A percentile compares a stretch with the other conserved stretches of the same genome.
These are phyloP conservation scores for Daptonema setosum DNA, from an alignment of 2,888 invertebrate species.

Conservation along the genomic window DNA sequence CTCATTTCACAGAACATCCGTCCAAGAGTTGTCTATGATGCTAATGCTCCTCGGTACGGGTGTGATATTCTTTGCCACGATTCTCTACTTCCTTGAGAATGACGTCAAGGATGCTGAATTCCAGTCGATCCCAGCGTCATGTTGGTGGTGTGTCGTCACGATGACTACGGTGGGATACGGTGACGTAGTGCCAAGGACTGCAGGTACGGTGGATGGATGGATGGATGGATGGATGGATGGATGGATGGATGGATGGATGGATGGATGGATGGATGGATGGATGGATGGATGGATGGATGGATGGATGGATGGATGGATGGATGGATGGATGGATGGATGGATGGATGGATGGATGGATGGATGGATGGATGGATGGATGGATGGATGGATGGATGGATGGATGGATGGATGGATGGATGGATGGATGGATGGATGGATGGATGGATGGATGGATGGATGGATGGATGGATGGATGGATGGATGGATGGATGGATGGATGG, in stretches of 20 bases:
- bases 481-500: not conserved
- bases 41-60: conserved; percentile 24
- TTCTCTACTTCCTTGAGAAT: conserved; percentile 22
- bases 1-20: conserved; percentile 15
- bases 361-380: not conserved
- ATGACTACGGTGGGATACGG: conserved; percentile 21
- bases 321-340: not conserved
- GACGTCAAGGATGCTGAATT: conserved; percentile 21
- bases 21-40: conserved; percentile 21
- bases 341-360: not conserved
- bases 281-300: not conserved
- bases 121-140: conserved; percentile 21
- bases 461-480: not conserved
- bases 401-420: not conserved
- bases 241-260: not conserved
- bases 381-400: conserved; percentile 14
- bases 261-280: not conserved
- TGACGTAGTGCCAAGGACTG: conserved; percentile 23
- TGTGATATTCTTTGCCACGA: conserved; percentile 25
- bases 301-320: not conserved
- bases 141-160: conserved; percentile 23
- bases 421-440: not conserved
- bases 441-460: not conserved
- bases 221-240: not conserved
- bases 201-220: conserved; percentile 9